These are phyloP conservation scores for Sturnus vulgaris DNA, from an alignment of 2,113 vertebrate genomes.

Conservation along the genomic window DNA sequence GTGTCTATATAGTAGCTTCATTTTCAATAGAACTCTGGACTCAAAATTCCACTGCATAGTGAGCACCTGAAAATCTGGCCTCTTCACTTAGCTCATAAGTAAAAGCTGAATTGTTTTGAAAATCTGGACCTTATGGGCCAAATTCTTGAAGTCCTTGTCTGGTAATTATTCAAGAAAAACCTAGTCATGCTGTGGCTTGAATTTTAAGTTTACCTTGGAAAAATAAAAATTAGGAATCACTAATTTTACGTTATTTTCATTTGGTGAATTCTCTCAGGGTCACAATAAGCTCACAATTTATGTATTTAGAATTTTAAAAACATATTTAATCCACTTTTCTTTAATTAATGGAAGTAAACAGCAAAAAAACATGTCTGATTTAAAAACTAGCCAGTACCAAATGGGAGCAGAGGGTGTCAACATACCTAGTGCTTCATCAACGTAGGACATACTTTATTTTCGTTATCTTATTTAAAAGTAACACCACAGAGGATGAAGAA, in stretches of 20 bases:
- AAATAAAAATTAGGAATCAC: not conserved
- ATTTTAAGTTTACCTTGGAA: not conserved
- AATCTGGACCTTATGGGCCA: not conserved
- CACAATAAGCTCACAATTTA: not conserved
- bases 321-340: not conserved
- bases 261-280: not conserved
- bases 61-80: not conserved
- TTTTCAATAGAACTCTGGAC: not conserved
- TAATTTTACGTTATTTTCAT: not conserved
- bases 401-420: not conserved
- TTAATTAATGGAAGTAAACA: not conserved
- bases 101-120: not conserved
- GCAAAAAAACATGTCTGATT: not conserved
- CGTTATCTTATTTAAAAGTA: slow-evolving; percentile 4
- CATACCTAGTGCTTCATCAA: not conserved
- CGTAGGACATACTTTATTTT: not conserved
- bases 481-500: not conserved
- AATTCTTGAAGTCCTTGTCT: not conserved
- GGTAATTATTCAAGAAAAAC: not conserved
- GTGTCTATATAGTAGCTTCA: not conserved
- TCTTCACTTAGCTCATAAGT: not conserved
- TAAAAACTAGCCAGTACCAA: not conserved
- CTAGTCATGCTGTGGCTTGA: not conserved
- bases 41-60: not conserved
- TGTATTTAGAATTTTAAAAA: not conserved